phyloP scores from a whole-genome alignment of 2,888 invertebrate species.

The Drosophila anomalata region DNA sequence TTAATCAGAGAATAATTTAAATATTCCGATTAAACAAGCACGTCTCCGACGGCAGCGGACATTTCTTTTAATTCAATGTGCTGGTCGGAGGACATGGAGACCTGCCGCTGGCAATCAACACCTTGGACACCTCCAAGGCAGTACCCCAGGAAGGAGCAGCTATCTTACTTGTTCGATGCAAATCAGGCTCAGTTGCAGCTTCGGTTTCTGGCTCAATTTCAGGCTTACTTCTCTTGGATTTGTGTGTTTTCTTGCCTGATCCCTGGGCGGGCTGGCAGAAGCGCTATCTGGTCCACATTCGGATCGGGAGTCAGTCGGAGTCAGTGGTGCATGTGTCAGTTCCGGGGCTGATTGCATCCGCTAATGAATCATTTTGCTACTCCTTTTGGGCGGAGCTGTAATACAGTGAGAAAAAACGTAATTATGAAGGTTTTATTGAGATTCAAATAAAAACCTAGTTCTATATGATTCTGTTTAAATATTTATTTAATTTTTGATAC shows the following conservation, averaged over 20 bases:
- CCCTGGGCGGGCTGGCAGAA: constrained; percentile 55
- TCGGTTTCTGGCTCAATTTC: constrained; percentile 37
- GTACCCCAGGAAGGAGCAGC: constrained; percentile 1
- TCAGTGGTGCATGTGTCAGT: constrained; percentile 67
- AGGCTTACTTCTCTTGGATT: constrained; percentile 7
- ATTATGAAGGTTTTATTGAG: neutral
- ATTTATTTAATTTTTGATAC: neutral
- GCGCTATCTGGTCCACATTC: constrained; percentile 45
- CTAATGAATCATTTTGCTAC: constrained; percentile 82
- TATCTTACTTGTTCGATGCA: constrained; percentile 80
- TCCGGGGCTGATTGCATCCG: constrained; percentile 76
- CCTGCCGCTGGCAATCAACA: constrained; percentile 75
- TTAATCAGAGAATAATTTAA: constrained; percentile 83
- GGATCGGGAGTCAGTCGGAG: constrained; percentile 31
- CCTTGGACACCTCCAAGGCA: constrained; percentile 53
- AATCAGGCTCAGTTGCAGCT: constrained; percentile 68
- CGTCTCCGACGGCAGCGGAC: constrained; percentile 50
- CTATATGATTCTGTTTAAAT: too few relatives aligned
- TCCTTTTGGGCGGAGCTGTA: constrained; percentile 27
- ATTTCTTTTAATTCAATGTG: constrained; percentile 77
- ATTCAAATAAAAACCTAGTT: too few relatives aligned
- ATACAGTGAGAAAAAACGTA: neutral
- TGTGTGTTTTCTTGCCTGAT: constrained; percentile 16
- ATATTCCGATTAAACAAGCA: constrained; percentile 81
- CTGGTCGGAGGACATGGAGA: constrained; percentile 19